Evolutionary conservation across 2,113 vertebrate genomes (phyloP), one percentile per base, ranked within the genome.

Genomic region (Sturnira hondurensis): DNA sequence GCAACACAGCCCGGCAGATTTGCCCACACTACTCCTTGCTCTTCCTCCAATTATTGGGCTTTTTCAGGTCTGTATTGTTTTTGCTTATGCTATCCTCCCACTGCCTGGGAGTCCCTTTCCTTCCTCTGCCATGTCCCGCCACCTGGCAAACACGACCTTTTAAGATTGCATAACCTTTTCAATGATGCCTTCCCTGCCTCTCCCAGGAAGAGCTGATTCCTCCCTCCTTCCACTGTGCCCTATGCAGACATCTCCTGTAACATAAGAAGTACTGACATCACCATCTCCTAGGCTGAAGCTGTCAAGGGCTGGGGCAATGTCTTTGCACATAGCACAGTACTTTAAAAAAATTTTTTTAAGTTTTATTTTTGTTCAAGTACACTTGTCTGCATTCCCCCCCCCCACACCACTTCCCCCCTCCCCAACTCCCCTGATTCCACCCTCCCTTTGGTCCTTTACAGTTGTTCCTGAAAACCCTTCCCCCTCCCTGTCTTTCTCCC

Each of bases 1-100:
- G 88, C 76, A 74, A 87, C 87, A 92, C 31, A 8, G 90, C 77
- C 76, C 88, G 93, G 83, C 50, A 74, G 95, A 84, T 56, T n/a
- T 89, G 68, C 61, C 93, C 65, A 76, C 91, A 71, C 54, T 33
- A 58, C 43, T 80, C 70, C 74, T 83, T 11, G 10, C 31, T 80
- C n/a, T 92, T 90, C 77, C 47, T 36, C 88, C 45, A 33, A 15
- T 58, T 73, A 54, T n/a, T 43, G 65, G 63, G 24, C 56, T 86
- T 84, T 86, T 70, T 73, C 94, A 67, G 70, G 50, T 77, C 70
- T 73, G 71, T 26, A 1, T 50, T 52, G 24, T 45, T 93, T 73
- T 68, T 82, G 76, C 45, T 87, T 65, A 28, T 0, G 12, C 26
- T 9, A 4, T 19, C 24, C 26, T 61, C 28, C 12, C 7, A 2